These are phyloP conservation scores for Abscondita cerata DNA, from an alignment of 2,888 invertebrate genomes.

Conservation along the genomic window DNA sequence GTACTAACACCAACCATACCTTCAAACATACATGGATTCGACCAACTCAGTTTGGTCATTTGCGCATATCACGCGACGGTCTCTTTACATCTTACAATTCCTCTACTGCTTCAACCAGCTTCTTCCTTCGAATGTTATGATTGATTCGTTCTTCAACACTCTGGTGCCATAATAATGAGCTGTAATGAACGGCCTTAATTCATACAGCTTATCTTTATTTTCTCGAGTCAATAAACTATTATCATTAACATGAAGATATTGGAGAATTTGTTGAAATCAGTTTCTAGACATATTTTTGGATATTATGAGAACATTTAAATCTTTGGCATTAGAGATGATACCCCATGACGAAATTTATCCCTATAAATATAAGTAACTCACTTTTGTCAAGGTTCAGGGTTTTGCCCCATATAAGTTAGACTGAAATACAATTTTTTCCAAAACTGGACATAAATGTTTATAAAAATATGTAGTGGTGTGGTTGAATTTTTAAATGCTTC, in stretches of 20 bases:
- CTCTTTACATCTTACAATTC: too few relatives aligned
- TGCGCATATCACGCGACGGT: too few relatives aligned
- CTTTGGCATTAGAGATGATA: neutral
- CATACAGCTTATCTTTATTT: conserved; percentile 12
- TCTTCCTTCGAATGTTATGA: conserved; percentile 11
- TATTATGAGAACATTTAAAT: neutral
- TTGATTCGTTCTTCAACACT: too few relatives aligned
- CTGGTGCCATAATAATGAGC: neutral
- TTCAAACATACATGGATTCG: too few relatives aligned
- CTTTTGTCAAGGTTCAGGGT: neutral
- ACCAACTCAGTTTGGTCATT: too few relatives aligned
- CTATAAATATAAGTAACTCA: conserved; percentile 9
- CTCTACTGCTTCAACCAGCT: too few relatives aligned
- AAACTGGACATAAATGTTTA: neutral
- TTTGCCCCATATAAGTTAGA: neutral
- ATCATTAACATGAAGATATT: neutral
- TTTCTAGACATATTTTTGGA: neutral
- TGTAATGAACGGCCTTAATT: conserved; percentile 6
- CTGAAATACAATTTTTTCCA: conserved; percentile 9
- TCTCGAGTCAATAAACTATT: neutral
- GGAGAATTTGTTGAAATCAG: neutral
- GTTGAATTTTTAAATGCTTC: conserved; percentile 3
- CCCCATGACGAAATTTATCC: conserved; percentile 14
- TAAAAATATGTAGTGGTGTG: conserved; percentile 4
- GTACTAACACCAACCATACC: too few relatives aligned